Conservation (phyloP, 2,797 vertebrate genomes). For the Tinamus major region DNA sequence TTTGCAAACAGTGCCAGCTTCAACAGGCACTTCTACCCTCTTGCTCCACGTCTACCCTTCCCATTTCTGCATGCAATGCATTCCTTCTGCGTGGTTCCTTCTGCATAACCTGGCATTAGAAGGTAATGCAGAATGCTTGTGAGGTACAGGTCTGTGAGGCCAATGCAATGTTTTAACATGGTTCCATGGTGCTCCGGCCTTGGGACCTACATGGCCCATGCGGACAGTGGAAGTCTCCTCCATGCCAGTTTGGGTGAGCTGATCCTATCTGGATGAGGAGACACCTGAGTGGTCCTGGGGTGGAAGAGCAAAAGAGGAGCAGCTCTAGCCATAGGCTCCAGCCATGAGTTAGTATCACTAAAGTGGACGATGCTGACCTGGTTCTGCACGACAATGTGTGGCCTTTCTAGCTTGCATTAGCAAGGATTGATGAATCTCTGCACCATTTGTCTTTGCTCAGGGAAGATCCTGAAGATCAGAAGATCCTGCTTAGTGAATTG, state of each 20-base stretch:
- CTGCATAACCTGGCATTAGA: background rate
- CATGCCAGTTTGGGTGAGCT: background rate
- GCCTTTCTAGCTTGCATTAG: background rate
- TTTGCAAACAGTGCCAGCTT: background rate
- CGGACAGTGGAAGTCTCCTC: rapidly evolving
- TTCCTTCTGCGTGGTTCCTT: background rate
- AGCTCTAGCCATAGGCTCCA: background rate
- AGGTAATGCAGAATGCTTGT: background rate
- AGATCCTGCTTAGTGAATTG: background rate
- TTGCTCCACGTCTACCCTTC: background rate
- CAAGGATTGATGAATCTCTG: background rate
- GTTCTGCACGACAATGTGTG: background rate
- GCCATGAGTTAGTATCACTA: background rate
- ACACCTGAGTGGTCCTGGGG: background rate
- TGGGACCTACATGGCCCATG: background rate
- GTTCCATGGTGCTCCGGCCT: background rate
- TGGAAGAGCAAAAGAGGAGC: background rate
- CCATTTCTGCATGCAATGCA: background rate
- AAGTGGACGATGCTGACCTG: background rate
- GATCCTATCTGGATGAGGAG: background rate
- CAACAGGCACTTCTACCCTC: background rate
- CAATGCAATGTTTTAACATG: background rate
- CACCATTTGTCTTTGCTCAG: background rate
- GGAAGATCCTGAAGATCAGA: background rate
- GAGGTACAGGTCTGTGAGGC: background rate